These are phyloP conservation scores for Neoarius graeffei DNA, from an alignment of 2,113 vertebrate genomes.

Conservation along the genomic window DNA sequence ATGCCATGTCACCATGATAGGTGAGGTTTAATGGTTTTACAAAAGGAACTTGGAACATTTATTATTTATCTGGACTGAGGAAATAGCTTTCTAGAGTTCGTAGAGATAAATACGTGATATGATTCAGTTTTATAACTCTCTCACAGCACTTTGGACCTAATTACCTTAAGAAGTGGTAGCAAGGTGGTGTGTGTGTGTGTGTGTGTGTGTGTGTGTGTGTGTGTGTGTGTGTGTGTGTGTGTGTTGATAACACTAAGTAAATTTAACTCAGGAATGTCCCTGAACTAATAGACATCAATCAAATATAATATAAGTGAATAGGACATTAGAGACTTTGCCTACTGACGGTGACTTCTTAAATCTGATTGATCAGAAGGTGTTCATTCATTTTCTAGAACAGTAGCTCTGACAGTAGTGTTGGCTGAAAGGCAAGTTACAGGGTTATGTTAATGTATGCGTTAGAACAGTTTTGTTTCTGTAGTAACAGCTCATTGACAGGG, in stretches of 20 bases:
- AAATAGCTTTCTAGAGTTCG: neutral
- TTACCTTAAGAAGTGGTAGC: neutral
- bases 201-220: constrained; percentile 36
- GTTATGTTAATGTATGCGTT: neutral
- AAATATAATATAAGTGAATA: neutral
- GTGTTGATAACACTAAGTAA: neutral
- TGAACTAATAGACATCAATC: neutral
- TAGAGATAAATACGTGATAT: constrained; percentile 15
- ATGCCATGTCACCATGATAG: neutral
- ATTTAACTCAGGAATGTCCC: neutral
- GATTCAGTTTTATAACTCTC: constrained; percentile 20
- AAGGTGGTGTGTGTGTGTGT: neutral
- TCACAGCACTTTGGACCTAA: constrained; percentile 23
- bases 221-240: constrained; percentile 7
- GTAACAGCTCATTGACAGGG: neutral
- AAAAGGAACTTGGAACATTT: neutral
- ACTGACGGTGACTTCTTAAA: neutral
- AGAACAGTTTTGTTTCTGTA: neutral
- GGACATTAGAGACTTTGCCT: neutral
- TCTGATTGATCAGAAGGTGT: neutral
- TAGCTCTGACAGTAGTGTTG: neutral
- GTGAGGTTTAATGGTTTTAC: neutral
- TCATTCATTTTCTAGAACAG: neutral
- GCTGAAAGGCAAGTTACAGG: neutral
- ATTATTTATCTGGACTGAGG: neutral